phyloP scores from a whole-genome alignment of 2,888 invertebrate species.

The Pandemis cinnamomeana region DNA sequence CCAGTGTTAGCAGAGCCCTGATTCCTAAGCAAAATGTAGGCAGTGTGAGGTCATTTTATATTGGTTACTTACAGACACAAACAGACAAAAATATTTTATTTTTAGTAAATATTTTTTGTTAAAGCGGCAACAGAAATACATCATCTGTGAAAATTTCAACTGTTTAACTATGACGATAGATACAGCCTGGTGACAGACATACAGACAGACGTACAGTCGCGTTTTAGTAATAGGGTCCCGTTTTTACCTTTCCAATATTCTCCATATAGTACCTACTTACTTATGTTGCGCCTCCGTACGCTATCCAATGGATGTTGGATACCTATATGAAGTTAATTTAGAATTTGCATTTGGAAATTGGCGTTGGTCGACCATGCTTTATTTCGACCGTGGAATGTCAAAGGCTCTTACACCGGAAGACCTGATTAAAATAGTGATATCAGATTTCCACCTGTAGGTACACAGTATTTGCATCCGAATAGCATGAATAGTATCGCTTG shows the following conservation, averaged over 20 bases:
- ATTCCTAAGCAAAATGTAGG: too few species aligned
- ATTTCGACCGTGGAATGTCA: slow-evolving; percentile 50
- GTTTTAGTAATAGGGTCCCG: too few species aligned
- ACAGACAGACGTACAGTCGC: too few species aligned
- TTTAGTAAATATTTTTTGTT: too few species aligned
- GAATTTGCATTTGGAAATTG: slow-evolving; percentile 60
- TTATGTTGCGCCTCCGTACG: not conserved
- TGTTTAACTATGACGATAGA: too few species aligned
- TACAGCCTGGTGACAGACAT: too few species aligned
- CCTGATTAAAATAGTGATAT: slow-evolving; percentile 22
- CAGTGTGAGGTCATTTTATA: too few species aligned
- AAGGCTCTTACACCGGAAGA: slow-evolving; percentile 47
- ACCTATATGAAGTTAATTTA: slow-evolving; percentile 47
- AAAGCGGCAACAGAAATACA: too few species aligned
- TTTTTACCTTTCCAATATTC: not conserved
- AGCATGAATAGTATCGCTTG: slow-evolving; percentile 13
- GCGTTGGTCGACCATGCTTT: slow-evolving; percentile 46
- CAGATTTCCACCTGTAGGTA: slow-evolving; percentile 13
- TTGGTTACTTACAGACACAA: too few species aligned
- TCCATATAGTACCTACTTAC: not conserved
- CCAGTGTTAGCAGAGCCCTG: too few species aligned
- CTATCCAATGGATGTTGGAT: not conserved
- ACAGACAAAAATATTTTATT: too few species aligned
- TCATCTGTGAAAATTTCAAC: too few species aligned
- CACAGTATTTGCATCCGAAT: slow-evolving; percentile 36